Evolutionary conservation across 64 coral and sea anemone genomes (phyloP).

Genomic region (Dendrophyllia cribrosa): DNA sequence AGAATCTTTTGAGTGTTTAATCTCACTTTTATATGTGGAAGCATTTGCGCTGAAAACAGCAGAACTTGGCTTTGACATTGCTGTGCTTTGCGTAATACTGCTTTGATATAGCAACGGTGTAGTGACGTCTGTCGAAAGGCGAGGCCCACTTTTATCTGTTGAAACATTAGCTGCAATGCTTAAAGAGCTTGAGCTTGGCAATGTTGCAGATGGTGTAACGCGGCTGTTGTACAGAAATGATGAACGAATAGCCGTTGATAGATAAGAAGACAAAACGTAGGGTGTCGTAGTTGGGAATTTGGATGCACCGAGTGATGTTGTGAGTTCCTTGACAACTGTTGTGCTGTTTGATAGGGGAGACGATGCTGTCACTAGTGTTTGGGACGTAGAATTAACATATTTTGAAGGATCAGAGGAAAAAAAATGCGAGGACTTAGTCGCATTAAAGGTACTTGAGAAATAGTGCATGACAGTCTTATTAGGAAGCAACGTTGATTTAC

Average conservation of each 20-base stretch:
- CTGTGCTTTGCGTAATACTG: not conserved
- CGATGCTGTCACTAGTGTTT: not conserved
- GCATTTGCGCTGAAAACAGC: not conserved
- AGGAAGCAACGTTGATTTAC: not conserved
- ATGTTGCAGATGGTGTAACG: not conserved
- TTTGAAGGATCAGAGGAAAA: not conserved
- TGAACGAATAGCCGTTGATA: too few relatives aligned
- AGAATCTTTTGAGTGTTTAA: not conserved
- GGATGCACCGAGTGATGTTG: not conserved
- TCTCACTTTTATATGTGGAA: not conserved
- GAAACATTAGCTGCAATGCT: not conserved
- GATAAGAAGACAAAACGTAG: not conserved
- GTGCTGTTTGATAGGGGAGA: not conserved
- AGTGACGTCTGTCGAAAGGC: not conserved
- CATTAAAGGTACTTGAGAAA: not conserved
- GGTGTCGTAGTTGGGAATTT: not conserved
- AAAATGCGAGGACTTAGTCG: not conserved
- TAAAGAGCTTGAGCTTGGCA: not conserved
- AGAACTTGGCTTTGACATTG: not conserved
- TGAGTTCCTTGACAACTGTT: not conserved
- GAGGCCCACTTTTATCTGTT: not conserved
- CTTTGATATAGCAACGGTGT: not conserved
- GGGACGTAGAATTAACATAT: not conserved
- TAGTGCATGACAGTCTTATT: not conserved
- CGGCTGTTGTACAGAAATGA: too few relatives aligned